phyloP scores from a whole-genome alignment of 2,888 invertebrate species.

The Synergus umbraculus region DNA sequence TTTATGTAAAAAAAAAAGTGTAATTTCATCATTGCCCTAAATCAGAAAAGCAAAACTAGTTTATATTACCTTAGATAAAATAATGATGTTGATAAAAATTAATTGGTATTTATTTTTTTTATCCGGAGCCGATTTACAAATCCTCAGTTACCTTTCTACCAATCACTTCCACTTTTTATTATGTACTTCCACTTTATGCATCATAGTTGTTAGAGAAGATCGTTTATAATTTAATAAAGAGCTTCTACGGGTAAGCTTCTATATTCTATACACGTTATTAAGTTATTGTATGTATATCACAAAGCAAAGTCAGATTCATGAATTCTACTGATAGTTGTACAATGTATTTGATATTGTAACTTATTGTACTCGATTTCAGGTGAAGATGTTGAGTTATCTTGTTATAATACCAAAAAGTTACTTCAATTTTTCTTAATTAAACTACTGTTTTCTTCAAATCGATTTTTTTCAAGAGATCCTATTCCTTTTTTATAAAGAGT shows the following conservation, averaged over 20 bases:
- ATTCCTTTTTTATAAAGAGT: neutral
- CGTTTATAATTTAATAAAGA: neutral
- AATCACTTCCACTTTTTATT: slow-evolving; percentile 24
- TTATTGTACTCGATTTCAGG: slow-evolving; percentile 11
- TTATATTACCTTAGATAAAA: neutral
- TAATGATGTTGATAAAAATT: neutral
- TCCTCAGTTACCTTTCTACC: slow-evolving; percentile 12
- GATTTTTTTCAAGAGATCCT: slow-evolving; percentile 1
- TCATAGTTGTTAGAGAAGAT: neutral
- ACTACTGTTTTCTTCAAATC: slow-evolving; percentile 50
- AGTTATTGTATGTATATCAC: slow-evolving; percentile 12
- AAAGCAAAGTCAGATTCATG: slow-evolving; percentile 3
- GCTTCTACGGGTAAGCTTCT: neutral
- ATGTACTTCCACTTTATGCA: slow-evolving; percentile 16
- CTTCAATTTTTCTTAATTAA: slow-evolving; percentile 57
- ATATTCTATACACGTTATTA: neutral
- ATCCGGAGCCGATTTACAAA: neutral
- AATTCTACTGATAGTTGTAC: neutral
- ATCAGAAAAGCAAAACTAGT: neutral
- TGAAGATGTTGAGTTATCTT: slow-evolving; percentile 16
- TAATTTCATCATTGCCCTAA: neutral
- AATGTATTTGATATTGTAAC: slow-evolving; percentile 20
- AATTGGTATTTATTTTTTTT: neutral
- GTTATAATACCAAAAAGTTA: slow-evolving; percentile 49
- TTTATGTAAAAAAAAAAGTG: neutral